phyloP scores from a whole-genome alignment of 2,113 vertebrate genomes.

The Tringa solitaria region DNA sequence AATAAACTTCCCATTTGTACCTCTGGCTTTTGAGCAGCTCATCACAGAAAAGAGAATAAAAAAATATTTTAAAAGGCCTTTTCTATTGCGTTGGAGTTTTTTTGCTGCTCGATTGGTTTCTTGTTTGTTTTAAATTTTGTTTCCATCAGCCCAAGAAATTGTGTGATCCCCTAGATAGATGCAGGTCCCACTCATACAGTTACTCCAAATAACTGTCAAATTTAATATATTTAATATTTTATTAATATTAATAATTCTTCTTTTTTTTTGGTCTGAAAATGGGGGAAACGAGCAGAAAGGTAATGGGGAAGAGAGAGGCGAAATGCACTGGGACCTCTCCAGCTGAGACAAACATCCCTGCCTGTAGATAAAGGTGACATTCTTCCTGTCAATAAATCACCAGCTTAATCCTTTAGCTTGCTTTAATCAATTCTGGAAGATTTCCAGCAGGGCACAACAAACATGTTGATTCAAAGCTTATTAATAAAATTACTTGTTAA shows the following conservation, averaged over 20 bases:
- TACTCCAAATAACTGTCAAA: neutral
- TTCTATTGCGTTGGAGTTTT: neutral
- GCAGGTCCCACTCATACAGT: neutral
- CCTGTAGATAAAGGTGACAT: conserved; percentile 51
- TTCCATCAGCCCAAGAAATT: neutral
- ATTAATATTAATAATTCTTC: neutral
- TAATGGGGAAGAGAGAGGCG: neutral
- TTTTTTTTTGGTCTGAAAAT: neutral
- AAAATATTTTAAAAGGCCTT: neutral
- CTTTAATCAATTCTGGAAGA: conserved; percentile 45
- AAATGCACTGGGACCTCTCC: neutral
- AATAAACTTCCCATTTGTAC: neutral
- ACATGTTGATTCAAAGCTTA: neutral
- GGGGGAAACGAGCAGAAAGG: neutral
- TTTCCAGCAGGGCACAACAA: conserved; percentile 38
- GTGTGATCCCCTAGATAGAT: neutral
- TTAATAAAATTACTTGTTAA: conserved; percentile 38
- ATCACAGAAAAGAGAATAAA: neutral
- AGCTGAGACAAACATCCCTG: neutral
- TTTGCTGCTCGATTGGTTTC: neutral
- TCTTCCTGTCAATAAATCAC: conserved; percentile 55
- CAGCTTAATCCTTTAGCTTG: conserved; percentile 55
- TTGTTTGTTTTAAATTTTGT: neutral
- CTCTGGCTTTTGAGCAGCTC: neutral
- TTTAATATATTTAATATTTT: neutral